These are phyloP conservation scores for Theonella swinhoei DNA, from an alignment of 37 sponge, comb jelly and placozoan genomes.

Conservation along the genomic window DNA sequence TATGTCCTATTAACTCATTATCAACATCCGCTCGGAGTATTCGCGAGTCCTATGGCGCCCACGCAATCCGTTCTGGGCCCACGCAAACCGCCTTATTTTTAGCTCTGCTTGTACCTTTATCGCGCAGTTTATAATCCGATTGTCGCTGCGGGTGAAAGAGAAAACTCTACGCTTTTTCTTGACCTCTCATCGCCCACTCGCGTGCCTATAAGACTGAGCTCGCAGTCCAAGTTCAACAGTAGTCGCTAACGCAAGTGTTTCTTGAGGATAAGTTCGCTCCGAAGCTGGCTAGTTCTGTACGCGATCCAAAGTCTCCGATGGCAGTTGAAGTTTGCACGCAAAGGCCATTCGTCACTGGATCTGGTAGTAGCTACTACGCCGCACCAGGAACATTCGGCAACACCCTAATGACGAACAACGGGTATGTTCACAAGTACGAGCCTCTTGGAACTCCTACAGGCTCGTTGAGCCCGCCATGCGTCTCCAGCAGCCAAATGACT, in stretches of 20 bases:
- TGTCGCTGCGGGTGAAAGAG: not conserved
- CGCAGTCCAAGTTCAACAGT: too few relatives aligned
- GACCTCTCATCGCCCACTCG: not conserved
- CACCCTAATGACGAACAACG: not conserved
- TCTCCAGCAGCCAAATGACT: not conserved
- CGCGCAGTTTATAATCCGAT: not conserved
- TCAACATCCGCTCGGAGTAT: conserved; percentile 54
- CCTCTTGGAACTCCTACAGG: not conserved
- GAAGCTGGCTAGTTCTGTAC: conserved; percentile 21
- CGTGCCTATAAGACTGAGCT: not conserved
- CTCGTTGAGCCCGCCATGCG: not conserved
- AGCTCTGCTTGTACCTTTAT: not conserved
- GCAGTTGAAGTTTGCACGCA: conserved; percentile 44
- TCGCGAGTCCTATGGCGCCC: conserved; percentile 6
- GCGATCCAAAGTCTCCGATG: conserved; percentile 16
- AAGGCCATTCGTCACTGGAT: conserved; percentile 6
- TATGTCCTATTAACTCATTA: not conserved
- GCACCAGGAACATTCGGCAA: not conserved
- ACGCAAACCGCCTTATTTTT: conserved; percentile 12
- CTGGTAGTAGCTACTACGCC: not conserved
- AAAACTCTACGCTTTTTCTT: not conserved
- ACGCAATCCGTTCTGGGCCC: conserved; percentile 21
- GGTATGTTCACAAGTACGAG: not conserved
- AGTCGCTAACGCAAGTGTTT: not conserved
- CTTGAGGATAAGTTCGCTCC: not conserved